Base-by-base conservation (phyloP, 1,140 invertebrate genomes). In the Trichoplusia ni region DNA sequence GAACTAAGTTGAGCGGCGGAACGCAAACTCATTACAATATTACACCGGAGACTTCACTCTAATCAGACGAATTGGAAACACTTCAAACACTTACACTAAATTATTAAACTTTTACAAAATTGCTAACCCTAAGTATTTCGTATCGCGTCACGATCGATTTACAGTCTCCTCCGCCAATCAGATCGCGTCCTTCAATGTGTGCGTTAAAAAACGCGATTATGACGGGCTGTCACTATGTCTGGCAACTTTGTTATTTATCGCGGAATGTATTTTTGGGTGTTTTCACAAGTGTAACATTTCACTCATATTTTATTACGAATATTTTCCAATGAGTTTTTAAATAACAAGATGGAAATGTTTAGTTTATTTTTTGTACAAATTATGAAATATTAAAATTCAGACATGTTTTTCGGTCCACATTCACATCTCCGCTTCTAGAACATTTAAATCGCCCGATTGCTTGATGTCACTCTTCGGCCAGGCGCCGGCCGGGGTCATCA, bases 1-100 rank as follows among this genome's bases (percentile, higher is more conserved):
- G 8, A 47, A 47, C 44, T 19, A 51, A 33, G 1, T 33, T 21
- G 16, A 29, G 18, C 16, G 29, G 18, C 13, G 16, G 21, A 51
- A 19, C 7, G 44, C 47, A 7, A 35, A 51, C 29, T 51, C 47
- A 51, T 51, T 51, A 51, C 29, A 51, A 51, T 51, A 51, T 51
- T 21, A 51, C 18, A 51, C 16, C 7, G 8, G 47, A 21, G 21
- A 21, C 47, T 21, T 38, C n/a, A n/a, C n/a, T 33, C 29, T 35
- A 35, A 35, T 51, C n/a, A 51, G 33, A 18, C 29, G 21, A 35
- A 47, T 29, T 51, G 47, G 47, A 51, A 51, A 51, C 18, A 47
- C 18, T 47, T 29, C 25, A 7, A 16, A 47, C 29, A 51, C 29
- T 51, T 51, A 8, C n/a, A 16, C 46, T 8, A 13, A 51, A 27